Conservation (phyloP, 2,113 vertebrate genomes). For the Passer domesticus region DNA sequence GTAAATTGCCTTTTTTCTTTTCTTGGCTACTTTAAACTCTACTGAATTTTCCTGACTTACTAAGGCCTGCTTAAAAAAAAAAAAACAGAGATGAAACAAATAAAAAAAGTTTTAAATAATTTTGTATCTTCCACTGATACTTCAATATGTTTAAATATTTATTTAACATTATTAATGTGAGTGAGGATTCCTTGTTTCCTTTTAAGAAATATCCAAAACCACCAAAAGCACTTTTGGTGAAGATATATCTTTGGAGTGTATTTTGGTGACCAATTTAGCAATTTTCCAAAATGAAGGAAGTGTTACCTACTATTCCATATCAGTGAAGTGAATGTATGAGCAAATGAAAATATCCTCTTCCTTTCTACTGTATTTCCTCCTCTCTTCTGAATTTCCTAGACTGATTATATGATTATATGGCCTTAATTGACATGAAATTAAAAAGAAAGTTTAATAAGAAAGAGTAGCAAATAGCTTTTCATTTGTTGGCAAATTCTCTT, state of each 20-base stretch:
- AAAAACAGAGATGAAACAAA: neutral
- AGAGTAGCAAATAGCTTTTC: neutral
- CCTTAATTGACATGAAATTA: neutral
- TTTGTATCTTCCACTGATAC: neutral
- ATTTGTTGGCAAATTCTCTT: neutral
- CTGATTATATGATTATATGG: neutral
- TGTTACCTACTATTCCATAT: neutral
- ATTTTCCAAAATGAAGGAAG: neutral
- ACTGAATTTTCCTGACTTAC: neutral
- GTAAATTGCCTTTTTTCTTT: neutral
- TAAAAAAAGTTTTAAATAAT: neutral
- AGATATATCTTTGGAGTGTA: neutral
- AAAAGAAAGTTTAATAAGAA: neutral
- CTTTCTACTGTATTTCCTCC: neutral
- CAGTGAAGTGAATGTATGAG: neutral
- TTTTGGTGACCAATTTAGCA: neutral
- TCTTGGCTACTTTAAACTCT: neutral
- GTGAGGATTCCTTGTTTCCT: neutral
- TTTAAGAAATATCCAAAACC: neutral
- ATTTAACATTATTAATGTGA: neutral
- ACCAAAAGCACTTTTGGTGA: neutral
- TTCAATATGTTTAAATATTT: neutral
- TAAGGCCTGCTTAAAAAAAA: neutral
- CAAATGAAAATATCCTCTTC: neutral
- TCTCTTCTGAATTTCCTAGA: neutral